Evolutionary conservation across 1,140 invertebrate species (phyloP).

Genomic region (Nephila pilipes): DNA sequence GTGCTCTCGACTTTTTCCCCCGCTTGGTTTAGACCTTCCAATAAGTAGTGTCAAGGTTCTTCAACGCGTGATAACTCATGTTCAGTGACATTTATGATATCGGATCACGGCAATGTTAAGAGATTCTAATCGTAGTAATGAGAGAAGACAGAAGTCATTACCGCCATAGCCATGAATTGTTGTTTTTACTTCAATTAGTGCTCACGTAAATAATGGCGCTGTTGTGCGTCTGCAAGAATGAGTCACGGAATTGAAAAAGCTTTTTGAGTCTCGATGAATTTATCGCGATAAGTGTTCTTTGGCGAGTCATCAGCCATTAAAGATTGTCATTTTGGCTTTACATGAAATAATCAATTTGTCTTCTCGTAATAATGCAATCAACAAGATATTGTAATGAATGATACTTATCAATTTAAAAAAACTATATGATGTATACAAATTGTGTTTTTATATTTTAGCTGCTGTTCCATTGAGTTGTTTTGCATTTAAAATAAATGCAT

Average conservation of each 20-base stretch:
- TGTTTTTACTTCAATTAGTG: slow-evolving; percentile 3
- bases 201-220: background rate
- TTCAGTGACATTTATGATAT: slow-evolving; percentile 41
- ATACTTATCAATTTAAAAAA: too few relatives aligned
- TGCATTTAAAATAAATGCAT: too few relatives aligned
- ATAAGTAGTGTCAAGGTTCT: slow-evolving; percentile 47
- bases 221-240: background rate
- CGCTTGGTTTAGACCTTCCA: background rate
- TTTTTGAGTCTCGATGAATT: background rate
- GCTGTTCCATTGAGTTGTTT: too few relatives aligned
- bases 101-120: slow-evolving; percentile 26
- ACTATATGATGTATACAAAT: too few relatives aligned
- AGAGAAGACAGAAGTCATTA: slow-evolving; percentile 24
- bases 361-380: background rate
- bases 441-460: too few relatives aligned
- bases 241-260: background rate
- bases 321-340: background rate
- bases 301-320: background rate
- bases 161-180: background rate
- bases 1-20: slow-evolving; percentile 2
- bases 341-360: background rate
- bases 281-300: too few relatives aligned
- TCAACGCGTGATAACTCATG: background rate
- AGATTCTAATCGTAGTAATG: slow-evolving; percentile 36
- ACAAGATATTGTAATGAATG: too few relatives aligned